Base-by-base conservation (phyloP, 2,888 invertebrate species). In the Mythimna pallens region DNA sequence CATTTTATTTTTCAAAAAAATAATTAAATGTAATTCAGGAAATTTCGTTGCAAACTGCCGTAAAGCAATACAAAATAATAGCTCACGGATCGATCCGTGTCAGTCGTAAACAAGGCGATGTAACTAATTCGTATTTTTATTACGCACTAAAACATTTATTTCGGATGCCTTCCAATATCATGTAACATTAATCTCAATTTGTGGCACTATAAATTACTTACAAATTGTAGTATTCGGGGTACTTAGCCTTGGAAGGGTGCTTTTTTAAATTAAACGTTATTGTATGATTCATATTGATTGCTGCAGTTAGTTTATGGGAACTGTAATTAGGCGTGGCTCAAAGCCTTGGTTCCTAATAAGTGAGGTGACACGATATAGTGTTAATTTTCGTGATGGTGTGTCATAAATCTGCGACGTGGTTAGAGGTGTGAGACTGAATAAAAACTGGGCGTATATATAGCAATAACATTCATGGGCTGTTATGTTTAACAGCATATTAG, bases 111-210 rank as follows among this genome's bases (percentile, higher is more conserved):
- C 76, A 76, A 68, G 52, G 50, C 68, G 59, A 82, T 62, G 65
- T 69, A 72, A 73, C 63, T 84, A 73, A 73, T 78, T 82, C 64
- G 65, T 71, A 73, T 68, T 81, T 82, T 84, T 83, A 78, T 78
- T 76, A 70, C 55, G 54, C 73, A 63, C 73, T 76, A 68, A 84
- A 83, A 75, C 66, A 62, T 75, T 82, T 73, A 75, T 73, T 77
- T 83, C 69, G 66, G 70, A 84, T 82, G 74, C 70, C 62, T 76
- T 84, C 70, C 77, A 82, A 83, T 74, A 78, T 80, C 75, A 80
- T 75, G 77, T 68, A 69, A 75, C 82, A 82, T 83, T 84, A 83
- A 83, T 83, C 84, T 84, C 76, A 84, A 83, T 80, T 84, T 83
- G 78, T 82, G 66, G 78, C 66, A 78, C 80, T 64, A 82, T 82